Percentiles rank a stretch among this genome's conserved stretches.
Conservation (phyloP, 2,797 vertebrate species). For the Iguana delicatissima region DNA sequence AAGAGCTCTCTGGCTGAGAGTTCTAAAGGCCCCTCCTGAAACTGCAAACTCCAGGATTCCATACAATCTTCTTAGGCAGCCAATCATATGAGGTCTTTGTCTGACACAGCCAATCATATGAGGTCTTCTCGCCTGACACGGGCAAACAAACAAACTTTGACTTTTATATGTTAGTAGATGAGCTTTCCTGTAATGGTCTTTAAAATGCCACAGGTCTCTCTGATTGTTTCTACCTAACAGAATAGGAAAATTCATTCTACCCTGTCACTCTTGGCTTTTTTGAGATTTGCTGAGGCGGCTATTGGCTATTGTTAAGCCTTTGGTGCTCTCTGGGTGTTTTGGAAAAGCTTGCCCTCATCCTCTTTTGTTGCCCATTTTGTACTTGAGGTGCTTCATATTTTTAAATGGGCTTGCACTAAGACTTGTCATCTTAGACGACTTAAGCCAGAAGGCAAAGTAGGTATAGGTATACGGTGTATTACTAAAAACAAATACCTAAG, state of each 20-base stretch:
- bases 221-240: too few species aligned
- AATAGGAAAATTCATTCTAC: not conserved
- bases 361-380: not conserved
- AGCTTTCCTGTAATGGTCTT: too few species aligned
- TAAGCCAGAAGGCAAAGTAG: not conserved
- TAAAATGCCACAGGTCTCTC: too few species aligned
- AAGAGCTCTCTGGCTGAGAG: too few species aligned
- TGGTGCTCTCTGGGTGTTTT: not conserved
- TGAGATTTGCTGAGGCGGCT: not conserved
- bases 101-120: too few species aligned
- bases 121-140: too few species aligned
- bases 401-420: not conserved
- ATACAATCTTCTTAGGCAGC: too few species aligned
- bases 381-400: not conserved
- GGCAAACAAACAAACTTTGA: too few species aligned
- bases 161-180: too few species aligned
- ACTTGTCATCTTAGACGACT: not conserved
- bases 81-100: too few species aligned
- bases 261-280: not conserved
- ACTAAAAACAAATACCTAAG: conserved; percentile 45
- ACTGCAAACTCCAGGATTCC: too few species aligned
- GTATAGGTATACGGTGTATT: not conserved
- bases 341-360: not conserved
- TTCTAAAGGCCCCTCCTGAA: too few species aligned
- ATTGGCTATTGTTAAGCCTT: not conserved